These are phyloP conservation scores for Harmothoe impar DNA, from an alignment of 2,888 invertebrate species.

Conservation along the genomic window DNA sequence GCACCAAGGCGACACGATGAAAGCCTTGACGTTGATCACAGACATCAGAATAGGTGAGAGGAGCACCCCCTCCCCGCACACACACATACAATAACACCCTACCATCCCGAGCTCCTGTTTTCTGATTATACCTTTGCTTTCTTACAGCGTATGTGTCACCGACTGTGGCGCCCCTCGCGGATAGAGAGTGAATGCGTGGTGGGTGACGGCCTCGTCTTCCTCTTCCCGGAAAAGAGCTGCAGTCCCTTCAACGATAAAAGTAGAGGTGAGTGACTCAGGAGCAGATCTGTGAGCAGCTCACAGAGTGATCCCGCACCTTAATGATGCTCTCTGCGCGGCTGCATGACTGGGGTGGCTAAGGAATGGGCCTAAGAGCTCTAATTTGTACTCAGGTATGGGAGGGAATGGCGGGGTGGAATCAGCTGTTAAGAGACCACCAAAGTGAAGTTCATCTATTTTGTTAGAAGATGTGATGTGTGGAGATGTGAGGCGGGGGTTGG, in stretches of 20 bases:
- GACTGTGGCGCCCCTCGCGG: constrained; percentile 64
- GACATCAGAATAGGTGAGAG: not conserved
- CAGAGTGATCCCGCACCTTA: too few relatives aligned
- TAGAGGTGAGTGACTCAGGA: constrained; percentile 54
- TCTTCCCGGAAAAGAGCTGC: constrained; percentile 62
- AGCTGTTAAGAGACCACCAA: too few relatives aligned
- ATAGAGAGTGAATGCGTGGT: constrained; percentile 66
- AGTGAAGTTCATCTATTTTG: too few relatives aligned
- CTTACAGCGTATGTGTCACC: constrained; percentile 64
- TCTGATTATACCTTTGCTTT: not conserved
- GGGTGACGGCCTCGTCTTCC: constrained; percentile 65
- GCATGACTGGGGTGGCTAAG: too few relatives aligned
- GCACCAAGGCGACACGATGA: not conserved
- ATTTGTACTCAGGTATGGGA: too few relatives aligned
- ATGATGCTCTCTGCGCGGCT: too few relatives aligned
- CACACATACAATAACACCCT: too few relatives aligned
- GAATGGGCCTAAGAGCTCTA: too few relatives aligned
- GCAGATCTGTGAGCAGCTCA: too few relatives aligned
- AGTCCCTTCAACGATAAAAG: constrained; percentile 60
- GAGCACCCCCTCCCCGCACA: not conserved
- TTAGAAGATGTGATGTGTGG: too few relatives aligned
- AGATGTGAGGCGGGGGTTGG: too few relatives aligned
- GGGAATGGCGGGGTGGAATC: too few relatives aligned
- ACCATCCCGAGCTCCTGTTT: not conserved
- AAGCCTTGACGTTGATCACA: not conserved